A percentile compares a stretch with the other conserved stretches of the same genome.
These are phyloP conservation scores for Metaphire vulgaris DNA, from an alignment of 1,140 invertebrate species.

Conservation along the genomic window DNA sequence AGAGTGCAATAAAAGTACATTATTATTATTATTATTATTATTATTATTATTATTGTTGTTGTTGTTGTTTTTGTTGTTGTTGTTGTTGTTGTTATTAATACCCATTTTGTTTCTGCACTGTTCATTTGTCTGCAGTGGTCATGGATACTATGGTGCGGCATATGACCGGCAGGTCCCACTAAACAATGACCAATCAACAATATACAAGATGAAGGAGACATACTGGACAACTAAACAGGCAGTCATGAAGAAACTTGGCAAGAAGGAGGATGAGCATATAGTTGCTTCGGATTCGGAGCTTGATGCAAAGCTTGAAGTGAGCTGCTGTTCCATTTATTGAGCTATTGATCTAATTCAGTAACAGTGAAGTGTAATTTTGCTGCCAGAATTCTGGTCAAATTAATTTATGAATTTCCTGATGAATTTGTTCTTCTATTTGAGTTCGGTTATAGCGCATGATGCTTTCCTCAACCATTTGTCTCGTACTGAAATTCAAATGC, in stretches of 20 bases:
- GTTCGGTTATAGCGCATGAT: neutral
- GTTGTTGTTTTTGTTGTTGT: no score
- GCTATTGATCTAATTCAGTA: neutral
- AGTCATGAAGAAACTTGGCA: conserved; percentile 84
- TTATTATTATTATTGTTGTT: no score
- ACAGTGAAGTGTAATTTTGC: neutral
- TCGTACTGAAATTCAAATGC: no score
- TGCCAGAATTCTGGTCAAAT: neutral
- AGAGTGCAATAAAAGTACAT: no score
- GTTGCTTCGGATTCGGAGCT: conserved; percentile 90
- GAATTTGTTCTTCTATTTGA: neutral
- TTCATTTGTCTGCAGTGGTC: conserved; percentile 30
- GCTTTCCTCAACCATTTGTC: neutral
- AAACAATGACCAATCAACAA: conserved; percentile 56
- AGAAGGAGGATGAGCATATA: conserved; percentile 96
- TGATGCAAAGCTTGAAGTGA: conserved; percentile 85
- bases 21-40: no score
- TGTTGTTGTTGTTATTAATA: no score
- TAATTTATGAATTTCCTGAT: neutral
- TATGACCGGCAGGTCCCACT: conserved; percentile 41
- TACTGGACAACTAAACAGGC: conserved; percentile 98
- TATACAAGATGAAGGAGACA: conserved; percentile 83
- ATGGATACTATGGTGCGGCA: conserved; percentile 44
- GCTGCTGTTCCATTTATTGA: neutral
- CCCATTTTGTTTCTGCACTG: no score